These are phyloP conservation scores for Sceloporus undulatus DNA, from an alignment of 2,113 vertebrate species.

Conservation along the genomic window DNA sequence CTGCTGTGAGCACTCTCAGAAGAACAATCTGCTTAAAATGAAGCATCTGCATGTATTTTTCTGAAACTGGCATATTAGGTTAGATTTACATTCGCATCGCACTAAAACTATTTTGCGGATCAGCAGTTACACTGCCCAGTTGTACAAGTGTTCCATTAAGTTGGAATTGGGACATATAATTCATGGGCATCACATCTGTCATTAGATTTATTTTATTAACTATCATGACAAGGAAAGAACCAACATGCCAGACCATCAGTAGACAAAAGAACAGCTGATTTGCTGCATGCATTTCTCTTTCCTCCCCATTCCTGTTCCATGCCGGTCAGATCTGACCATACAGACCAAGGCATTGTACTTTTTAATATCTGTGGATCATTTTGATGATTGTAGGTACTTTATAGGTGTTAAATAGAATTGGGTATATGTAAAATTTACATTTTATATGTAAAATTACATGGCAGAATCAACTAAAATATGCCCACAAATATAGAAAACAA, in stretches of 20 bases:
- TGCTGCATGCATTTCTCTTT: neutral
- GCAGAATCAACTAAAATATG: too few species aligned
- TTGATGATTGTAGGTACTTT: neutral
- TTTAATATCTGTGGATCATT: neutral
- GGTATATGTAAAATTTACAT: neutral
- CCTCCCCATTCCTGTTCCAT: neutral
- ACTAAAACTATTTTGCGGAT: neutral
- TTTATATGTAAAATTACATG: too few species aligned
- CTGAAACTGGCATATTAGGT: neutral
- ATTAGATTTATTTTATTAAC: neutral
- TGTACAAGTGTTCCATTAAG: neutral
- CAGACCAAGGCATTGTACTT: neutral
- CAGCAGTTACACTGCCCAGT: neutral
- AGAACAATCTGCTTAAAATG: neutral
- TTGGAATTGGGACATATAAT: neutral
- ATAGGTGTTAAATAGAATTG: neutral
- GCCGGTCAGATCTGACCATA: neutral
- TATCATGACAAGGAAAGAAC: neutral
- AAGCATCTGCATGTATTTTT: neutral
- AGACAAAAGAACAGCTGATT: neutral
- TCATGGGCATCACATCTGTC: neutral
- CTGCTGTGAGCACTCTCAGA: neutral
- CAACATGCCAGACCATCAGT: neutral
- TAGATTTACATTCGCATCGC: neutral
- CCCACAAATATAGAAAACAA: too few species aligned